Evolutionary conservation across 2,113 vertebrate genomes (phyloP), one percentile per base, ranked within the genome.

Genomic region (Corythornis madagascariensis): DNA sequence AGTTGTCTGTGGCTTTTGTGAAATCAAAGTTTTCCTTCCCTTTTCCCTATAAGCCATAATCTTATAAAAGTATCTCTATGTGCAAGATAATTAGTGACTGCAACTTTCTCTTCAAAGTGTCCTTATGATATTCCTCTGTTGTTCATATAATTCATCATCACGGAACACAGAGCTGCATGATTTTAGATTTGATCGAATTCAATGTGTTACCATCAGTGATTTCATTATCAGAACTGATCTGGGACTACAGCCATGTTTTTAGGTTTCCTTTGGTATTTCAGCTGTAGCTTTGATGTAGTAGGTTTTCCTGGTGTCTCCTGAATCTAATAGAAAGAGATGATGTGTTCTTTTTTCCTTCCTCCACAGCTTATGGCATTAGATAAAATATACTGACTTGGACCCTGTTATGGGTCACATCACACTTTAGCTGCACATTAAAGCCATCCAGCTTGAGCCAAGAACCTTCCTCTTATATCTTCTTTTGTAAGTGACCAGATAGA

Each of bases 1-100:
- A 96, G 79, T 84, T 96, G 73, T 77, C 75, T 74, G 28, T 76
- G 88, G 74, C 74, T 85, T 87, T 83, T 73, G 83, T 71, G 59
- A 88, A 91, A 83, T 81, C 29, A 47, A 61, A 91, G 76, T 88
- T 94, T 96, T 56, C 75, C 86, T 88, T 63, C 50, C 78, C 48
- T 78, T 87, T 80, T 67, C 38, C 57, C 55, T 66, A 45, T 40
- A 59, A 79, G 45, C 52, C 52, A 50, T 50, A 65, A 78, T 73
- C 45, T 52, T 78, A 56, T 29, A 48, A 79, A 92, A 70, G 63
- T 53, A 73, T 55, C 31, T 76, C 42, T 69, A 33, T 48, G 9
- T 50, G 72, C 2, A 18, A 91, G 69, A 57, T 76, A 74, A 81
- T 73, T 89, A 70, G 50, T 57, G 86, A 42, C 67, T 83, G 35